Percentiles rank a stretch among this genome's conserved stretches.
These are phyloP conservation scores for Ormyrus labotus DNA, from an alignment of 2,888 invertebrate genomes.

Conservation along the genomic window DNA sequence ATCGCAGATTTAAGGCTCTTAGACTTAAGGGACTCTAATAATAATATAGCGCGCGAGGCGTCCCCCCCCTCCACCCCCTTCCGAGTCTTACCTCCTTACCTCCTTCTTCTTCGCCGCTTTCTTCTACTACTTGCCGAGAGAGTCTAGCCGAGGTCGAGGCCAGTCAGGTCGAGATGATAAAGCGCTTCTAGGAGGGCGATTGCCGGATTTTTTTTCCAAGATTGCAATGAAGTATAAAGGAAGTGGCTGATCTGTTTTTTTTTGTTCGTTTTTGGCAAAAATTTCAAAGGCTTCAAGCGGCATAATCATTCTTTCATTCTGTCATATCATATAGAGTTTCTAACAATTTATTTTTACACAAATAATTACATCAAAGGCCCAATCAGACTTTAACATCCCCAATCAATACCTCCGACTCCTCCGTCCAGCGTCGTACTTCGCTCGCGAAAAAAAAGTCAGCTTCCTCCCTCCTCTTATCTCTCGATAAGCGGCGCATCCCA, in stretches of 20 bases:
- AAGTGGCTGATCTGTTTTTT: no score
- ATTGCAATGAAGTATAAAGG: no score
- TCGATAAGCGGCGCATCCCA: conserved; percentile 16
- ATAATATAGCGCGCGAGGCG: conserved; percentile 71
- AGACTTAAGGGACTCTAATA: conserved; percentile 77
- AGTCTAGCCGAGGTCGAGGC: background rate
- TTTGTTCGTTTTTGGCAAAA: no score
- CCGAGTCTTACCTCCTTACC: background rate
- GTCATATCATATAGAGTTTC: no score
- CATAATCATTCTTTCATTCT: no score
- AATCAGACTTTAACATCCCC: background rate
- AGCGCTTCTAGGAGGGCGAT: no score
- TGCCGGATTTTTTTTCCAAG: no score
- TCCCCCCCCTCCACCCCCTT: conserved; percentile 16
- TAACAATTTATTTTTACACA: no score
- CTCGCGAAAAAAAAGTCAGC: background rate
- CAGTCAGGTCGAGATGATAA: no score
- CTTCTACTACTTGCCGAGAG: background rate
- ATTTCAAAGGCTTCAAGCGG: no score
- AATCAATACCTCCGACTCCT: background rate
- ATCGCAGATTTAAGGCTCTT: conserved; percentile 77
- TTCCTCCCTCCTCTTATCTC: conserved; percentile 17
- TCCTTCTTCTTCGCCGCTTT: conserved; percentile 1
- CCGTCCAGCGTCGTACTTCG: background rate
- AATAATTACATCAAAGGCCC: no score